phyloP scores from a whole-genome alignment of 2,888 invertebrate species.

The Gryllus longicercus region DNA sequence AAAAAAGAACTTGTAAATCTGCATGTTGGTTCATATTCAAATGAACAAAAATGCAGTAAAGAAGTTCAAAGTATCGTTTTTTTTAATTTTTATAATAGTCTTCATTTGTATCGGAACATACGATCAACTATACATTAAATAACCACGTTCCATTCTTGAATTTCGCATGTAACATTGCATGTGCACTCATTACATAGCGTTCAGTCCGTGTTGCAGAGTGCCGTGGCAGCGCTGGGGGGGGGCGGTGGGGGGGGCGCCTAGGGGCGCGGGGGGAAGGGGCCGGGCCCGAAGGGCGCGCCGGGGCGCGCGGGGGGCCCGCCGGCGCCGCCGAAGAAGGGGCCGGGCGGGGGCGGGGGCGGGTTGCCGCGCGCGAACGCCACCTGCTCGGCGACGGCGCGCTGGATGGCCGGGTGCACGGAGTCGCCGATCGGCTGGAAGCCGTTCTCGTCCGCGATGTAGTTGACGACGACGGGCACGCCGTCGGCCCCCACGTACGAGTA shows the following conservation, averaged over 20 bases:
- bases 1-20: neutral
- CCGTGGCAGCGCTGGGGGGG: too few species aligned
- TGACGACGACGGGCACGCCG: slow-evolving; percentile 34
- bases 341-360: slow-evolving; percentile 21
- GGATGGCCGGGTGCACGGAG: slow-evolving; percentile 33
- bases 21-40: too few species aligned
- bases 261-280: neutral
- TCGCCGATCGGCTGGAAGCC: slow-evolving; percentile 37
- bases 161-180: too few species aligned
- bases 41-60: too few species aligned
- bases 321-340: neutral
- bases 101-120: neutral
- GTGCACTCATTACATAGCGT: too few species aligned
- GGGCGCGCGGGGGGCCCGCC: neutral
- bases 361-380: slow-evolving; percentile 32
- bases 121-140: neutral
- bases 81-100: neutral
- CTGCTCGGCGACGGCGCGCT: slow-evolving; percentile 34
- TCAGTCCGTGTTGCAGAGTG: too few species aligned
- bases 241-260: neutral
- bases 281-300: neutral
- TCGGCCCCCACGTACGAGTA: slow-evolving; percentile 36
- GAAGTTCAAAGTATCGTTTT: neutral
- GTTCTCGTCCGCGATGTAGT: slow-evolving; percentile 38
- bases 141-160: too few species aligned